Conservation (phyloP, 2,888 invertebrate genomes). For the Lacanobia wlatinum region DNA sequence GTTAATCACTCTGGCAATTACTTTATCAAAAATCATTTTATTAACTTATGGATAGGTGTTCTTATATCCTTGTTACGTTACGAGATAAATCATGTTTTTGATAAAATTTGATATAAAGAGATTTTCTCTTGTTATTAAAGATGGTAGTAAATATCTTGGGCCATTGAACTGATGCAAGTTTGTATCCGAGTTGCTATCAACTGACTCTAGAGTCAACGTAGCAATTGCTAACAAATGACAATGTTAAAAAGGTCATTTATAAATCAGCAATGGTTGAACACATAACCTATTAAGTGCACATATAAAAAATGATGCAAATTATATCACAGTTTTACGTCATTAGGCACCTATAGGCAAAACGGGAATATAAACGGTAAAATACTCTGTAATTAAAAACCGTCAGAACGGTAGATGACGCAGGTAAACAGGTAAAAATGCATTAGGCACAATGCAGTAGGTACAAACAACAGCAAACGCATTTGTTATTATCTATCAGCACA, state of each 20-base stretch:
- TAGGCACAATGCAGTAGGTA: too few species aligned
- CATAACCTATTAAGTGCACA: background rate
- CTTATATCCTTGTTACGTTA: background rate
- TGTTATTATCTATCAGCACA: constrained; percentile 5
- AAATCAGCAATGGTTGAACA: constrained; percentile 3
- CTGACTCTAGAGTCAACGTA: background rate
- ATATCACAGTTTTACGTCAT: background rate
- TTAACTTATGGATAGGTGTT: background rate
- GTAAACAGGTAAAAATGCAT: background rate
- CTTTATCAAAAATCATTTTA: background rate
- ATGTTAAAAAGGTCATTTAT: constrained; percentile 23
- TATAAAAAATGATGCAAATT: background rate
- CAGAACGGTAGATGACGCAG: background rate
- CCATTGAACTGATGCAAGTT: constrained; percentile 36
- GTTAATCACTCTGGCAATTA: constrained; percentile 2
- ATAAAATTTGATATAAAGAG: background rate
- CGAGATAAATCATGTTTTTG: background rate
- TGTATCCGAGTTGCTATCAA: constrained; percentile 8
- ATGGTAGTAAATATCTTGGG: background rate
- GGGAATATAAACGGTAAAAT: background rate
- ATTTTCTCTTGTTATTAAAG: background rate
- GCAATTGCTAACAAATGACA: constrained; percentile 30
- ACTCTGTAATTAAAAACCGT: background rate
- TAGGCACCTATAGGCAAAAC: background rate
- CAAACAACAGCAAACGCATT: constrained; percentile 12